Base-by-base conservation (phyloP, 2,797 vertebrate genomes). In the Anabas testudineus region DNA sequence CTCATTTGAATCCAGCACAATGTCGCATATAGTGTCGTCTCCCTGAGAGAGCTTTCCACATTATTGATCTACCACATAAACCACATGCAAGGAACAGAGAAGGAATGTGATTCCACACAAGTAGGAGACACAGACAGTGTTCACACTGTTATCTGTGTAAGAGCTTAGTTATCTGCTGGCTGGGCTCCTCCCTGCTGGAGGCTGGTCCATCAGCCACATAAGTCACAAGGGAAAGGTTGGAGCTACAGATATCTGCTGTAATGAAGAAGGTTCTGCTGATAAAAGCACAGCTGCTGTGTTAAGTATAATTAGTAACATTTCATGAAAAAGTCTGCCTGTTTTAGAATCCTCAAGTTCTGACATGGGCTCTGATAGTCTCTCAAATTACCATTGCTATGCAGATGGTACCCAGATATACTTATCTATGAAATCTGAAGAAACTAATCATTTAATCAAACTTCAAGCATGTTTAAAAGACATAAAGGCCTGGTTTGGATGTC, bases 111-210 rank as follows among this genome's bases (percentile, higher is more conserved):
- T 26, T 58, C 15, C 66, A 56, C 56, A 69, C 5, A 46, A 53
- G 42, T 47, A 39, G 56, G 53, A 65, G 21, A 45, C 43, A 32
- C 28, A 47, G 32, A 45, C 41, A 34, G 15, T 16, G 34, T 41
- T 65, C 21, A 24, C 19, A 32, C 18, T 39, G 55, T 76, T 72
- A 73, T 73, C 52, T 21, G 24, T 21, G 16, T 19, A n/a, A 39
- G 52, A 71, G 55, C 36, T 19, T 28, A 32, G 54, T 65, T 42
- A 34, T 66, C 47, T 30, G 32, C 64, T 68, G 57, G 57, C 28
- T 34, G 10, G 6, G 13, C 24, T 39, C 16, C 34, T 61, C 26
- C 42, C 45, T 37, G 10, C 64, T 73, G 39, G 41, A 41, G 55
- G 24, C 60, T 77, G 16, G 1, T 9, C n/a, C 32, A 52, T 39